Conservation (phyloP, 1,140 invertebrate species). For the Zaprionus capensis region DNA sequence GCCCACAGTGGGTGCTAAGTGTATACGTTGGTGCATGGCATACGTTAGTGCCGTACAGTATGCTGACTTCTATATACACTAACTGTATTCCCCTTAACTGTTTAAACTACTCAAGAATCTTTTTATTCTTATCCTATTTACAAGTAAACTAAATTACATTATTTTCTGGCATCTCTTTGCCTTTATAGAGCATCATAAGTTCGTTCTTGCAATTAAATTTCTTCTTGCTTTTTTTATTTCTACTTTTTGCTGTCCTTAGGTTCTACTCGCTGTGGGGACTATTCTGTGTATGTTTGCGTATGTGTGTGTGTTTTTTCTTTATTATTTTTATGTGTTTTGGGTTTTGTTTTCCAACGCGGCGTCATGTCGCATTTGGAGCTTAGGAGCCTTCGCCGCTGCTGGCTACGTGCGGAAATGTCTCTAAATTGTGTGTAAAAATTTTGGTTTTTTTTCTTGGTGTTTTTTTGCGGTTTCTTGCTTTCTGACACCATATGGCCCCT, state of each 20-base stretch:
- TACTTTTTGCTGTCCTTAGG: conserved; percentile 29
- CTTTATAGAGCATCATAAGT: conserved; percentile 7
- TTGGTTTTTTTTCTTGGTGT: conserved; percentile 52
- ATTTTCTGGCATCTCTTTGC: not conserved
- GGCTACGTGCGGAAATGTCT: conserved; percentile 77
- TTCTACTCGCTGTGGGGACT: conserved; percentile 46
- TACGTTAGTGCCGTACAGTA: not conserved
- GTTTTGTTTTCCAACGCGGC: conserved; percentile 49
- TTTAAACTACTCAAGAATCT: not conserved
- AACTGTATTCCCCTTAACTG: too few relatives aligned
- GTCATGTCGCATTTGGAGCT: conserved; percentile 59
- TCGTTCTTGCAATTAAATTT: conserved; percentile 3
- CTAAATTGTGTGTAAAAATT: conserved; percentile 82
- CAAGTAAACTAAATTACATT: not conserved
- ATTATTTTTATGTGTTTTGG: conserved; percentile 20
- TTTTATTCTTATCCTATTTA: too few relatives aligned
- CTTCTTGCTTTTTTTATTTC: conserved; percentile 7
- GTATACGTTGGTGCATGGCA: not conserved
- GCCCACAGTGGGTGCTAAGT: not conserved
- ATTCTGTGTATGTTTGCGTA: conserved; percentile 30
- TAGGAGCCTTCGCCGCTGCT: conserved; percentile 22
- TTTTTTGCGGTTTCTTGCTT: conserved; percentile 9
- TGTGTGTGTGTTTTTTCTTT: conserved; percentile 44
- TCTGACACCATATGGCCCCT: conserved; percentile 72
- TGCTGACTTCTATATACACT: not conserved